phyloP scores from a whole-genome alignment of 2,797 vertebrate genomes.

The Coregonus ussuriensis region DNA sequence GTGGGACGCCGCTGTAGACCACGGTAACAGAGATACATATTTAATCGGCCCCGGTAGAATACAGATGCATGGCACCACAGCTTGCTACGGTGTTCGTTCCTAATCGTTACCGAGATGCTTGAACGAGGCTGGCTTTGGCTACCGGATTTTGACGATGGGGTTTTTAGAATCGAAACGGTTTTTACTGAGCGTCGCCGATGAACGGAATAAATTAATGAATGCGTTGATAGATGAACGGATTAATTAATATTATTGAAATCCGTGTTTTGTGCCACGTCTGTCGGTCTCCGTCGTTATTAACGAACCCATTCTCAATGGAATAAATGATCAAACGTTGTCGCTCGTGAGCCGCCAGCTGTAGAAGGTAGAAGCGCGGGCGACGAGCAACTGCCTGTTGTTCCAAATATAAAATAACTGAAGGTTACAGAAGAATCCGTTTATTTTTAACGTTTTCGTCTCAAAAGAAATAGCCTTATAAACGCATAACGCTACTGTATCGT shows the following conservation, averaged over 20 bases:
- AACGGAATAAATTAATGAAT: neutral
- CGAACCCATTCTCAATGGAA: conserved; percentile 26
- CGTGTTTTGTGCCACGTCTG: neutral
- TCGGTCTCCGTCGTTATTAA: conserved; percentile 22
- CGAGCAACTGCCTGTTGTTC: conserved; percentile 55
- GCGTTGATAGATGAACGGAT: neutral
- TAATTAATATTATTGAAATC: neutral
- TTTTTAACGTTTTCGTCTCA: neutral
- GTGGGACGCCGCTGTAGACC: conserved; percentile 20
- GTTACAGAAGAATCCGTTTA: neutral
- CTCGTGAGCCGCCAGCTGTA: neutral
- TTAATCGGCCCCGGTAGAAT: neutral
- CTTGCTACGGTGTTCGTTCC: neutral
- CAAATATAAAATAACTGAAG: conserved; percentile 10
- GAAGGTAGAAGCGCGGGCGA: conserved; percentile 1
- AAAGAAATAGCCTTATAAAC: neutral
- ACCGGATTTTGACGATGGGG: neutral
- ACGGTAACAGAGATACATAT: conserved; percentile 39
- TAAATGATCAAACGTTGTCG: conserved; percentile 18
- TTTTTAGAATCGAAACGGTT: neutral
- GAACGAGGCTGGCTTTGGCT: neutral
- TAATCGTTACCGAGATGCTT: neutral
- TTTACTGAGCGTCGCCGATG: neutral
- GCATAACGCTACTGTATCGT: too few species aligned
- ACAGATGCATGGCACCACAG: neutral